phyloP scores from a whole-genome alignment of 2,113 vertebrate species.

The Lycaon pictus region DNA sequence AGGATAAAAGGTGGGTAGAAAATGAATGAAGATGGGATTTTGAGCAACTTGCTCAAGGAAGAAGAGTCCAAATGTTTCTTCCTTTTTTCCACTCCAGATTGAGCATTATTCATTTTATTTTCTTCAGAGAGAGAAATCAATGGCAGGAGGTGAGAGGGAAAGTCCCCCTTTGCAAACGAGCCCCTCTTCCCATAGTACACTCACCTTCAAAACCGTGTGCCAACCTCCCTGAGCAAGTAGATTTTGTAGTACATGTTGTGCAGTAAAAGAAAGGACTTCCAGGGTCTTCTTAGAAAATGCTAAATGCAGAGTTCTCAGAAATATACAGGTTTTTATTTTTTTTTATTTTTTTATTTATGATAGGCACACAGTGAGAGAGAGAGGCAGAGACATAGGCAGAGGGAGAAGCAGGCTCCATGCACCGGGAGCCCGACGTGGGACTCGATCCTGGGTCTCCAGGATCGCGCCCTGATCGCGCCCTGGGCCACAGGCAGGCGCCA shows the following conservation, averaged over 20 bases:
- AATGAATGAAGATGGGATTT: background rate
- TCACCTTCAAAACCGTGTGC: constrained; percentile 21
- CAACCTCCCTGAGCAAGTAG: background rate
- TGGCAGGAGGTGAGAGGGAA: background rate
- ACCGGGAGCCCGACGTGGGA: too few species aligned
- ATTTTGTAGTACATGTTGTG: background rate
- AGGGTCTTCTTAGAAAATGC: background rate
- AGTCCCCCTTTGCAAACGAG: background rate
- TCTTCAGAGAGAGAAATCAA: background rate
- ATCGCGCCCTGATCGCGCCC: too few species aligned
- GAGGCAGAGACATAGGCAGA: too few species aligned
- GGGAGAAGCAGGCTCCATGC: too few species aligned
- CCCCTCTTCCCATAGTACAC: background rate
- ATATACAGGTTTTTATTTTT: background rate
- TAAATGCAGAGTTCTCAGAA: constrained; percentile 33
- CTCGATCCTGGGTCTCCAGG: too few species aligned
- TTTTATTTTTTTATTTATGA: too few species aligned
- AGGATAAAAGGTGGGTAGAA: background rate
- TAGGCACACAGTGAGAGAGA: too few species aligned
- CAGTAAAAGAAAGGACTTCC: constrained; percentile 40
- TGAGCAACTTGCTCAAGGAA: background rate
- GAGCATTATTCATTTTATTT: constrained; percentile 12
- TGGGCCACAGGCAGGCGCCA: too few species aligned
- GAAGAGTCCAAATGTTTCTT: background rate
- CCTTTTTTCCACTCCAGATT: background rate